Base-by-base conservation (phyloP, 2,113 vertebrate genomes). In the Dipodomys merriami region DNA sequence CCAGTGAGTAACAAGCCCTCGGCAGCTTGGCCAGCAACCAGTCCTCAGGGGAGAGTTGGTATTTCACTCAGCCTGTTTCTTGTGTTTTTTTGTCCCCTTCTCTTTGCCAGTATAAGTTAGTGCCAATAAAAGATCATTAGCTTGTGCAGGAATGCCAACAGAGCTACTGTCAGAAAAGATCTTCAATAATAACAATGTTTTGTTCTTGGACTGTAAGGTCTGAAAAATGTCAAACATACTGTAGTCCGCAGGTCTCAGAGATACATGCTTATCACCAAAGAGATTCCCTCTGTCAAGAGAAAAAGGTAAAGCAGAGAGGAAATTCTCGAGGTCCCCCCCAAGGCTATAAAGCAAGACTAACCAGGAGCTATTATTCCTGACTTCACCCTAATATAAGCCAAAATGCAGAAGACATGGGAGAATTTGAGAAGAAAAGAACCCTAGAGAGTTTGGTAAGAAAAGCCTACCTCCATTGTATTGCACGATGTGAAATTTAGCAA, bases 1-100 rank as follows among this genome's bases (percentile, higher is more conserved):
- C 68, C 1, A 2, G 46, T 78, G 86, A 93, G 29, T 62, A 86
- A 82, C 76, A 46, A 33, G 62, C 15, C 27, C 65, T 2, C 25
- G 86, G 72, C 11, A 19, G 30, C 68, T 71, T 49, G 20, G 57
- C 88, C 68, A 49, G 68, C 57, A 64, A 23, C 74, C 78, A 7
- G 0, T 80, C 71, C 94, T 53, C 69, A 9, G 33, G 90, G 60
- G 85, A 94, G 46, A 93, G 90, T 57, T 93, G 67, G 12, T 78
- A 5, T 92, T 95, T 88, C 78, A 53, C 35, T 97, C 84, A 39
- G 84, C 64, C 91, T 67, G 60, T 68, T 92, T 30, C 11, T 53
- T 49, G 6, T 88, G 92, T 57, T 91, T 91, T 94, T 95, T 77
- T 91, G 93, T 96, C 85, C 93, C 62, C 53, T 76, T 95, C 84